Evolutionary conservation across 2,888 invertebrate species (phyloP), one percentile per base, ranked within the genome.

Genomic region (Griposia aprilina): DNA sequence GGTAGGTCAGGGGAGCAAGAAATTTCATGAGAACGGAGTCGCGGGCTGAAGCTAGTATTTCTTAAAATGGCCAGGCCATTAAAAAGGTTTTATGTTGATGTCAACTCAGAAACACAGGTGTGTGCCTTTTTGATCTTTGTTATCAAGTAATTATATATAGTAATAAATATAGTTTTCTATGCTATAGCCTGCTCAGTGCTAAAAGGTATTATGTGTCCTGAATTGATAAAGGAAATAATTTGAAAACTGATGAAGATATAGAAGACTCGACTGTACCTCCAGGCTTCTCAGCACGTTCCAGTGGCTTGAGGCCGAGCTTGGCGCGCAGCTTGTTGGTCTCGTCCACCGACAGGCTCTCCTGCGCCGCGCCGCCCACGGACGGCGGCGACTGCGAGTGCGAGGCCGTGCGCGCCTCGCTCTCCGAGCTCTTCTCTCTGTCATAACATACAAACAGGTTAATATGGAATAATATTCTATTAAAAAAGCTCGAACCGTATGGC

Each of bases 241-340:
- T 26, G 13, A 23, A 68, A 52, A 69, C 17, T 69, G 36, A 36
- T 7, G 7, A 57, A 69, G 11, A 69, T 69, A 55, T 23, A 50
- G 8, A 45, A 50, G 17, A n/a, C 11, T 57, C 4, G 52, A 52
- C 10, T 70, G 30, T 74, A 96, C 96, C 96, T 45, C 94, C 93
- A 4, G 93, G 92, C 86, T 95, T 91, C 90, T 95, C 96, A 23
- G 97, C 97, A 0, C 98, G 95, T 90, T 99, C 98, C 7, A 99
- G 96, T 0, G 99, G 99, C 92, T 99, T 99, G 57, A 99, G 96
- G 0, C 99, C 99, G 45, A 99, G 97, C 93, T 99, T 99, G 2
- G 98, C 98, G 90, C 99, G 97, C 20, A 99, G 95, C 87, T 98
- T 98, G 95, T 99, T 99, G 10, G 98, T 99, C 90, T 98, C 99